Evolutionary conservation across 2,888 invertebrate species (phyloP), one percentile per base, ranked within the genome.

Genomic region (Apodemia mormo): DNA sequence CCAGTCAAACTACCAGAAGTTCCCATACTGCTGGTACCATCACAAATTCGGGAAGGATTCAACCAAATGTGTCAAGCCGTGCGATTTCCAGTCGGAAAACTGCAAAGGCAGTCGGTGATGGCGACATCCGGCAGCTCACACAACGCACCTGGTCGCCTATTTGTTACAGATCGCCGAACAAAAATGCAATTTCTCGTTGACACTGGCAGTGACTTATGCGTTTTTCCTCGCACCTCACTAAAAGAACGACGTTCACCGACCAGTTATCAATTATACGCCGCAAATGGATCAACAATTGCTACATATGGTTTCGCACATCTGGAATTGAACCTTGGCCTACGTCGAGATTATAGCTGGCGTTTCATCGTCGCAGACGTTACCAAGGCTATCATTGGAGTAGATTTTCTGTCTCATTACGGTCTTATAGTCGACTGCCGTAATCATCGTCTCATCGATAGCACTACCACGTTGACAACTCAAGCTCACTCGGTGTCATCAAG

Each of bases 321-420:
- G n/a, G 54, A 65, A 49, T 1, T 69, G 8, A 66, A 69, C 29
- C 49, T 78, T 1, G 75, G 76, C 0, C 68, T 77, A 10, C 76
- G 77, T n/a, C 74, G 76, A 1, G 70, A 68, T 6, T 76, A 76
- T 45, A 4, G 2, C 0, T 79, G 77, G 76, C 69, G 65, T 2
- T 77, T 77, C 52, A 54, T 77, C 0, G 67, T 77, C 0, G 78
- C 77, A 10, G 77, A 75, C 14, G 76, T 77, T 8, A 68, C 45
- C 1, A 74, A 30, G 12, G 74, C 54, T 68, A 76, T 58, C 43
- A 75, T 40, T 66, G 75, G 54, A 22, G 68, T 40, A 2, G 68
- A 72, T 10, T 69, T 72, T 45, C 40, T 45, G 67, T 71, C 68
- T 66, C 73, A 64, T n/a, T 75, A 69, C 8, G 68, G 71, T n/a